A percentile compares a stretch with the other conserved stretches of the same genome.
phyloP scores from a whole-genome alignment of 2,797 vertebrate species.

The Spea hammondii region DNA sequence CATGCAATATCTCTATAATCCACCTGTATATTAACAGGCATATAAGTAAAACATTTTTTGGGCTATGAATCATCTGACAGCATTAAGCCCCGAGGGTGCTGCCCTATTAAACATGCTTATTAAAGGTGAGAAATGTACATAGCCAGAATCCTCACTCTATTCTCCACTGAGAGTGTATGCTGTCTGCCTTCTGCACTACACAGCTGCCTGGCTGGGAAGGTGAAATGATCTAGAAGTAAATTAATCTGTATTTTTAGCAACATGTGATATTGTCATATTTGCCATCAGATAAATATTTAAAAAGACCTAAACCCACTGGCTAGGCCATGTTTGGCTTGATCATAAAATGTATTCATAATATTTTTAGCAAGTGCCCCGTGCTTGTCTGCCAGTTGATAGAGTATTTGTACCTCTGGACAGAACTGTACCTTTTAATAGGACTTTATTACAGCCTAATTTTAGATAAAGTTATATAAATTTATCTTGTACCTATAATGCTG shows the following conservation, averaged over 20 bases:
- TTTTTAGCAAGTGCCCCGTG: background rate
- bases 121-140: conserved; percentile 49
- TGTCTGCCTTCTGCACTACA: conserved; percentile 19
- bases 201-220: conserved; percentile 7
- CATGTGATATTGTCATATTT: background rate
- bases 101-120: conserved; percentile 49
- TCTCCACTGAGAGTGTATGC: conserved; percentile 29
- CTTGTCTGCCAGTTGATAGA: too few species aligned
- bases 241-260: conserved; percentile 13
- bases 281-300: background rate
- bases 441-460: too few species aligned
- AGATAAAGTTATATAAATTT: too few species aligned
- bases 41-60: conserved; percentile 9
- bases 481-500: too few species aligned
- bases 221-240: conserved; percentile 17
- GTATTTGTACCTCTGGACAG: too few species aligned
- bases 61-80: conserved; percentile 12
- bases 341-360: background rate
- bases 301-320: background rate
- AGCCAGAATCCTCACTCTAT: conserved; percentile 24
- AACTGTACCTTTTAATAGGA: too few species aligned
- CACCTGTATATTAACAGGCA: background rate
- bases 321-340: background rate
- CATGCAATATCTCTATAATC: background rate
- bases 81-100: conserved; percentile 28